Percentiles rank a stretch among this genome's conserved stretches.
Evolutionary conservation across 1,140 invertebrate species (phyloP).

Genomic region (Galendromus occidentalis): DNA sequence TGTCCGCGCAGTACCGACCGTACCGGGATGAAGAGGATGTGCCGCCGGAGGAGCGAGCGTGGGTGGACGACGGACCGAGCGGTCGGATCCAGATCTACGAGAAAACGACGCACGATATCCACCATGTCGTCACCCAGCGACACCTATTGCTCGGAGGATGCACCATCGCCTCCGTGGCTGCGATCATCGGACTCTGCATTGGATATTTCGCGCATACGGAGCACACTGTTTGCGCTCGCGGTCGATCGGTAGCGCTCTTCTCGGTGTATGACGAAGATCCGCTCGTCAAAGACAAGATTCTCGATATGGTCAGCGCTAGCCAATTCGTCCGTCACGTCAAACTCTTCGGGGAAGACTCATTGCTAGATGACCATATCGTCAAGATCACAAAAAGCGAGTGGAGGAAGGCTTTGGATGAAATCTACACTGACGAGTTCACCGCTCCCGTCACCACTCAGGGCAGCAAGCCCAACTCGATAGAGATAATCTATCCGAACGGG

Average conservation of each 20-base stretch:
- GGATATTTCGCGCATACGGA: slow-evolving; percentile 21
- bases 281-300: slow-evolving; percentile 18
- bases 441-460: neutral
- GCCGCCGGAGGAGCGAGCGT: neutral
- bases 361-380: neutral
- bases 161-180: slow-evolving; percentile 14
- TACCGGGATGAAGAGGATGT: slow-evolving; percentile 21
- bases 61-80: neutral
- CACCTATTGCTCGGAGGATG: slow-evolving; percentile 15
- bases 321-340: neutral
- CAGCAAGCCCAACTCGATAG: neutral
- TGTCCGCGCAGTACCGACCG: slow-evolving; percentile 23
- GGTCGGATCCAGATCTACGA: slow-evolving; percentile 22
- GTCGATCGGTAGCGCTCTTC: slow-evolving; percentile 18
- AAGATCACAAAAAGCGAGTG: neutral
- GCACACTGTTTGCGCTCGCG: slow-evolving; percentile 19
- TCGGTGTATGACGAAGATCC: slow-evolving; percentile 20
- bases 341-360: no score
- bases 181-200: slow-evolving; percentile 19
- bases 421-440: neutral
- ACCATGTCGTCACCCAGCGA: slow-evolving; percentile 15
- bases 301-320: slow-evolving; percentile 15
- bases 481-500: neutral
- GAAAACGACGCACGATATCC: slow-evolving; percentile 21
- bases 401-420: neutral